Evolutionary conservation across 1,140 invertebrate genomes (phyloP), one percentile per base, ranked within the genome.

Genomic region (Drusus annulatus): DNA sequence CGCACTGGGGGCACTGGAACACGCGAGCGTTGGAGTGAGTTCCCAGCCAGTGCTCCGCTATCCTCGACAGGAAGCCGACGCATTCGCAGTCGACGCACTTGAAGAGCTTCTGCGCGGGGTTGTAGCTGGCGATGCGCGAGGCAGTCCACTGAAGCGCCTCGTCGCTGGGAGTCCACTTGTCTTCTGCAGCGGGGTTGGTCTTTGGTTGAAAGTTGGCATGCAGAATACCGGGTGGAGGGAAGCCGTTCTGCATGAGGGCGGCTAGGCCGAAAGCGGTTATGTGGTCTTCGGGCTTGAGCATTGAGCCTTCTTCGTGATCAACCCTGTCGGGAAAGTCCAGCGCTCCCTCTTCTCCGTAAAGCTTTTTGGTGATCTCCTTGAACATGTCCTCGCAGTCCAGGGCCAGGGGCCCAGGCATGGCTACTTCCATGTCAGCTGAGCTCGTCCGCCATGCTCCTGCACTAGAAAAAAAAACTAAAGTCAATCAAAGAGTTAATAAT

Each of bases 291-390:
- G 92, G 91, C 79, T 93, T 93, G 80, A 93, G 85, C 69, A 91
- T 87, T 63, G 91, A 90, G 69, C 84, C 86, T 60, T 87, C 87
- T 71, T 89, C 88, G 83, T 87, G 88, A 78, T 91, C 91, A 56
- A 86, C 78, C 21, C 87, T 84, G 54, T 89, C 88, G 52, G 85
- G 90, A 85, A 89, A 90, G 84, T 90, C 89, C 31, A 88, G 90
- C 69, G 84, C 89, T 79, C 92, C 92, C 89, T 96, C 95, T 86
- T 96, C 95, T 71, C 95, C 95, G 87, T 97, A 97, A 63, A 96
- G 90, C 90, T 97, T 97, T 84, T 95, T 93, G 58, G 95, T 96
- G 84, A 97, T 96, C 91, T 97, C 96, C 88, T 96, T 96, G 86
- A 95, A 90, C 89, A 90, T 90, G 84, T 90, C 89, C 86, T 90